These are phyloP conservation scores for Ara ararauna DNA, from an alignment of 2,797 vertebrate species.

Conservation along the genomic window DNA sequence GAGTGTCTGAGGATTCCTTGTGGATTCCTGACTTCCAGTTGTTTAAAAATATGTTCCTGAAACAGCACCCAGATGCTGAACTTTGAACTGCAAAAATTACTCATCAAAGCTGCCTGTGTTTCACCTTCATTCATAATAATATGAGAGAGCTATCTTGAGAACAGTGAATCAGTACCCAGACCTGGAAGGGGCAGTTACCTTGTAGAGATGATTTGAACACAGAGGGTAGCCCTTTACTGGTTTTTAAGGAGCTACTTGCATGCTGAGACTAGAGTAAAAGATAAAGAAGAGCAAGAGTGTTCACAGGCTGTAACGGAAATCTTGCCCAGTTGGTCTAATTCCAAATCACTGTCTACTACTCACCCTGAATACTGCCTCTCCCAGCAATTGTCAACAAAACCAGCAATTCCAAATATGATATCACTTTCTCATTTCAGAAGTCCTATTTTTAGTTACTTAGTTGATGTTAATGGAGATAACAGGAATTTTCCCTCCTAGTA, in stretches of 20 bases:
- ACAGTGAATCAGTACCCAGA: neutral
- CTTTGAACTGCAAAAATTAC: neutral
- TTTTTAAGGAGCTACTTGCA: neutral
- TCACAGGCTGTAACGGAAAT: neutral
- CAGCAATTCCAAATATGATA: neutral
- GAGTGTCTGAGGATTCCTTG: neutral
- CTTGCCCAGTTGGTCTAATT: neutral
- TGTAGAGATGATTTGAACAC: neutral
- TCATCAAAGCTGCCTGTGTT: neutral
- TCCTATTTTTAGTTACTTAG: slow-evolving; percentile 29
- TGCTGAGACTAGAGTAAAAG: neutral
- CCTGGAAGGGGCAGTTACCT: neutral
- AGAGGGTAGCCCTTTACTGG: neutral
- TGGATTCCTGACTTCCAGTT: neutral
- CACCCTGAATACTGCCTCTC: neutral
- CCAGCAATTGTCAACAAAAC: neutral
- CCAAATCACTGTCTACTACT: neutral
- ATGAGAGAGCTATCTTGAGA: neutral
- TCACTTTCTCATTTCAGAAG: neutral
- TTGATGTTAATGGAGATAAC: neutral
- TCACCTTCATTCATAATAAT: neutral
- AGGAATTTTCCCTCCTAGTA: neutral
- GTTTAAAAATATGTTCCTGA: neutral
- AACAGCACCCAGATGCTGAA: neutral
- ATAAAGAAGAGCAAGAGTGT: neutral